These are phyloP conservation scores for Drosophila borborema DNA, from an alignment of 2,888 invertebrate genomes.

Conservation along the genomic window DNA sequence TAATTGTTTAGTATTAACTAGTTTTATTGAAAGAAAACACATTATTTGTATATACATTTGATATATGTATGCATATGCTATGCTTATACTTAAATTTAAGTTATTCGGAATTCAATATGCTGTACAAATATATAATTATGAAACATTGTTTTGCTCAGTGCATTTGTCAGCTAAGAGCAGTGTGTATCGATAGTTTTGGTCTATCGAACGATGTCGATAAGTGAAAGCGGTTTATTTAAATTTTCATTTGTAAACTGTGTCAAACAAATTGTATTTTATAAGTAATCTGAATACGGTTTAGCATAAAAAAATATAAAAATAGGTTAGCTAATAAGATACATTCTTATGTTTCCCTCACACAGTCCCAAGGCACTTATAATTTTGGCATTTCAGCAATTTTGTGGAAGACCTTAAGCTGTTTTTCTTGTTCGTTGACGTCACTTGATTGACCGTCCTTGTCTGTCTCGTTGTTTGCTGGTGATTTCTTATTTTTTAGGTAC, in stretches of 20 bases:
- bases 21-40: background rate
- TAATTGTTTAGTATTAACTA: conserved; percentile 6
- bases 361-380: conserved; percentile 3
- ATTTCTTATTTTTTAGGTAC: conserved; percentile 47
- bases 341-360: background rate
- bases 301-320: no score
- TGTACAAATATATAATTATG: background rate
- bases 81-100: background rate
- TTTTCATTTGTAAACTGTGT: background rate
- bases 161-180: background rate
- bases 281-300: background rate
- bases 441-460: background rate
- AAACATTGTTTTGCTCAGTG: background rate
- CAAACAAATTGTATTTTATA: background rate
- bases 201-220: conserved; percentile 2
- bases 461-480: background rate
- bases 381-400: conserved; percentile 16
- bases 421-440: conserved; percentile 14
- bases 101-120: background rate
- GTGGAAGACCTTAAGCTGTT: conserved; percentile 16
- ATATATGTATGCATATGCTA: background rate
- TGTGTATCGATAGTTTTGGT: background rate
- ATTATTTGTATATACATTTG: conserved; percentile 8
- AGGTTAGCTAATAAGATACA: background rate
- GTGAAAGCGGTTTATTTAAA: conserved; percentile 8